Base-by-base conservation (phyloP, 2,797 vertebrate species). In the Dendrocincla tyrannina region DNA sequence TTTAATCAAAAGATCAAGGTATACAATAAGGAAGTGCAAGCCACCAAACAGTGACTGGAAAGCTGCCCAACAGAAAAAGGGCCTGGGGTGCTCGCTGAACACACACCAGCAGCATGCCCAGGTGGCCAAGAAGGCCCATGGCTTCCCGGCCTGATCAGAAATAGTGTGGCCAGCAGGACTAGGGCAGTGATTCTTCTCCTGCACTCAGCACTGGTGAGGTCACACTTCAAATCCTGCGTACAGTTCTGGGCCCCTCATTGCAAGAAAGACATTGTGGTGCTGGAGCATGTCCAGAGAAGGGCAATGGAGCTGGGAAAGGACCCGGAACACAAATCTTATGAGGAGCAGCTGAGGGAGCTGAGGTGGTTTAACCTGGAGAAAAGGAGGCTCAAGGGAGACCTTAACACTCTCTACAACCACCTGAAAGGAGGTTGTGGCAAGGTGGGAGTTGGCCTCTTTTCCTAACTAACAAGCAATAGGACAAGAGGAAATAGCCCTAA, bases 201-300 rank as follows among this genome's bases (percentile, higher is more conserved):
- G 67, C n/a, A 5, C 18, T 69, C 0, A 0, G 11, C 13, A 24
- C n/a, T 28, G 67, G 20, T 28, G n/a, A 56, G 42, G 42, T 8
- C 0, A 0, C 13, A 15, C 17, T 22, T 78, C 0, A 0, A 62
- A 5, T 7, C 0, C 42, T 44, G 37, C 20, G 28, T 0, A 0
- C 10, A 5, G 10, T 33, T 37, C 0, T 66, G 46, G 19, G 17
- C 5, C 15, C 13, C 16, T 53, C 58, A 59, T 1, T 11, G 1
- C 28, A 37, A 4, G 35, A 67, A 72, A 17, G n/a, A 44, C 12
- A 27, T 0, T 32, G 59, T 55, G 41, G 35, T 2, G 14, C 28
- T 85, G 37, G 39, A 39, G 25, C 1, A 0, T 0, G 3, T 33
- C 24, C 35, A 66, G 11, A 53, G 32, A 53, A 49, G 17, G 14